A percentile compares a stretch with the other conserved stretches of the same genome.
Conservation (phyloP, 2,113 vertebrate species). For the Chaenocephalus aceratus region DNA sequence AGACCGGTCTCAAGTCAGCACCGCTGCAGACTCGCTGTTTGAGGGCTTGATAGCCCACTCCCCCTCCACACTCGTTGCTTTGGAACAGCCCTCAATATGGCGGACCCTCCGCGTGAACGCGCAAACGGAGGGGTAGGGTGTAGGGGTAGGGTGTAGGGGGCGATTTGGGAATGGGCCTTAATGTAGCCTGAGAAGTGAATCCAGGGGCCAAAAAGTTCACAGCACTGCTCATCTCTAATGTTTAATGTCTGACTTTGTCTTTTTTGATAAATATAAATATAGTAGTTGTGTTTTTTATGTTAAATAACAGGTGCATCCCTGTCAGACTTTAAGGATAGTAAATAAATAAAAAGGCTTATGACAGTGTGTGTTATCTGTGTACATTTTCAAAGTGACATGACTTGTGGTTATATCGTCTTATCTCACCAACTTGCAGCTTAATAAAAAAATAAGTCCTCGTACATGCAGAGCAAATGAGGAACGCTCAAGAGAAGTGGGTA, state of each 20-base stretch:
- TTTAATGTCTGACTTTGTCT: not conserved
- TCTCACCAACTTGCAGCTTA: conserved; percentile 1
- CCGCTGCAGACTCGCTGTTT: too few relatives aligned
- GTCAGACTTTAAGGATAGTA: not conserved
- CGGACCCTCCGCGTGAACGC: too few relatives aligned
- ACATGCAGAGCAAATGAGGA: conserved; percentile 21
- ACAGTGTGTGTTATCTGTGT: not conserved
- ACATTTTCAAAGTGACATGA: conserved; percentile 4
- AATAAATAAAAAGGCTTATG: not conserved
- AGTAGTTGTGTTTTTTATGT: not conserved
- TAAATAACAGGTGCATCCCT: not conserved
- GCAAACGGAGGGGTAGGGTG: too few relatives aligned
- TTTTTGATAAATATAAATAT: not conserved
- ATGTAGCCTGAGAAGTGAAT: not conserved
- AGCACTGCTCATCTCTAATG: not conserved
- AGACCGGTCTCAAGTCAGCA: too few relatives aligned
- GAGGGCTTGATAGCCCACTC: too few relatives aligned
- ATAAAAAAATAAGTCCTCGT: conserved; percentile 21
- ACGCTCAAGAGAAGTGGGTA: conserved; percentile 6
- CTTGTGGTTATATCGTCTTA: not conserved
- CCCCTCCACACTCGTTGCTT: too few relatives aligned
- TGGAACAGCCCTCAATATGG: too few relatives aligned
- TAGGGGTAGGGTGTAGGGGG: too few relatives aligned
- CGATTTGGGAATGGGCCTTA: too few relatives aligned
- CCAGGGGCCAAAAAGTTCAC: not conserved